These are phyloP conservation scores for Pristionchus japonicus DNA, from an alignment of 2,888 invertebrate species.

Conservation along the genomic window DNA sequence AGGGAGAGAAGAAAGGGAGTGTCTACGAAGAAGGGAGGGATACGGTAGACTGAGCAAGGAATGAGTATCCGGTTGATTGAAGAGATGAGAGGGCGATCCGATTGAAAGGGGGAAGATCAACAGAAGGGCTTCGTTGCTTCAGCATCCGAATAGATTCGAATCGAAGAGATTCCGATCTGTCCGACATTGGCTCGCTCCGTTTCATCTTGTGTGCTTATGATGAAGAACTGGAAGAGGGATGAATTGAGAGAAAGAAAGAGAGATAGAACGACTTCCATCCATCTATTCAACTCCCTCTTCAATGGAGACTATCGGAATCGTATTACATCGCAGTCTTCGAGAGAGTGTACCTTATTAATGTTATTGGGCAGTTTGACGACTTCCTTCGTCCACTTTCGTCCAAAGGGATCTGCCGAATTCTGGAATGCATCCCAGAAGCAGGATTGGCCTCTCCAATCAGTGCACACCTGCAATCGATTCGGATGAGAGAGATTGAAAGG, in stretches of 20 bases:
- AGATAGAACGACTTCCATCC: background rate
- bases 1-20: background rate
- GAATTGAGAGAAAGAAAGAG: background rate
- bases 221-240: slow-evolving; percentile 52
- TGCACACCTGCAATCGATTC: slow-evolving; percentile 35
- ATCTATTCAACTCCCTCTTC: slow-evolving; percentile 12
- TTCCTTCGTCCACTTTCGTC: slow-evolving; percentile 61
- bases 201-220: slow-evolving; percentile 58
- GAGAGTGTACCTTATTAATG: slow-evolving; percentile 52
- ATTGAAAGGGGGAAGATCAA: slow-evolving; percentile 45
- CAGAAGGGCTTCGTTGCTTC: slow-evolving; percentile 59
- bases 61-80: slow-evolving; percentile 25
- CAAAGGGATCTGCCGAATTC: slow-evolving; percentile 57
- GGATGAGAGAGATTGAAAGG: background rate
- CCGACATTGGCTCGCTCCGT: slow-evolving; percentile 57
- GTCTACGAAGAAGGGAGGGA: background rate
- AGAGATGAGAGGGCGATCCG: slow-evolving; percentile 11
- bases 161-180: slow-evolving; percentile 61
- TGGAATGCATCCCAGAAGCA: slow-evolving; percentile 60
- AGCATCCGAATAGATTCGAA: slow-evolving; percentile 57
- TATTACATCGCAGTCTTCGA: background rate
- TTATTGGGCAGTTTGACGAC: slow-evolving; percentile 56
- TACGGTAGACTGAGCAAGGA: slow-evolving; percentile 32
- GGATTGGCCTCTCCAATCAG: background rate
- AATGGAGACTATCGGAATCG: background rate